These are phyloP conservation scores for Leptoclinus maculatus DNA, from an alignment of 2,797 vertebrate species.

Conservation along the genomic window DNA sequence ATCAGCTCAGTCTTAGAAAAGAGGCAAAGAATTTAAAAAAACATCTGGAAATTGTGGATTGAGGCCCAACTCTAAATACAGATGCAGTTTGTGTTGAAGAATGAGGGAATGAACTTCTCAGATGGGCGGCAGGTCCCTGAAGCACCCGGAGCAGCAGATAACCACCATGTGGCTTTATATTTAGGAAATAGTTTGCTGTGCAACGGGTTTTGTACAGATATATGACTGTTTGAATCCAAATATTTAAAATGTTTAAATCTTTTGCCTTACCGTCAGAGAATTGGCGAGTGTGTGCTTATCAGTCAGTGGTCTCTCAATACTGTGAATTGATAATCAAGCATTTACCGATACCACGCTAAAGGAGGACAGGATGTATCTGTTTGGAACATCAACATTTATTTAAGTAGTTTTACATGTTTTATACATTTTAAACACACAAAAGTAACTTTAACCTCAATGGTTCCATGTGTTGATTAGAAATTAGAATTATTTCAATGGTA, in stretches of 20 bases:
- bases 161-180: constrained; percentile 43
- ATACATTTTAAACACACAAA: constrained; percentile 74
- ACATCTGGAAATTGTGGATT: constrained; percentile 74
- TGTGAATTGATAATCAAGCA: not conserved
- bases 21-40: constrained; percentile 49
- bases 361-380: constrained; percentile 40
- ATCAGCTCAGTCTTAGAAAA: constrained; percentile 29
- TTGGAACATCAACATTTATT: constrained; percentile 78
- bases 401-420: constrained; percentile 70
- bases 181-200: constrained; percentile 30
- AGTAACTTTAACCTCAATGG: constrained; percentile 58
- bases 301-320: constrained; percentile 1
- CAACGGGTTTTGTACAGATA: constrained; percentile 25
- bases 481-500: constrained; percentile 58
- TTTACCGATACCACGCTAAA: constrained; percentile 11
- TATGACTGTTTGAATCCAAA: constrained; percentile 8
- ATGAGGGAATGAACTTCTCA: constrained; percentile 69
- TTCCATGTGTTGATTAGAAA: constrained; percentile 67
- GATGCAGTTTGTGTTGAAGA: constrained; percentile 60
- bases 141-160: constrained; percentile 39
- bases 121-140: constrained; percentile 55
- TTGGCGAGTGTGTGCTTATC: not conserved
- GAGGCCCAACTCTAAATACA: constrained; percentile 60
- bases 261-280: not conserved
- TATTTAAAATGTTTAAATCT: not conserved